A percentile compares a stretch with the other conserved stretches of the same genome.
Conservation (phyloP, 2,113 vertebrate species). For the Coreoperca whiteheadi region DNA sequence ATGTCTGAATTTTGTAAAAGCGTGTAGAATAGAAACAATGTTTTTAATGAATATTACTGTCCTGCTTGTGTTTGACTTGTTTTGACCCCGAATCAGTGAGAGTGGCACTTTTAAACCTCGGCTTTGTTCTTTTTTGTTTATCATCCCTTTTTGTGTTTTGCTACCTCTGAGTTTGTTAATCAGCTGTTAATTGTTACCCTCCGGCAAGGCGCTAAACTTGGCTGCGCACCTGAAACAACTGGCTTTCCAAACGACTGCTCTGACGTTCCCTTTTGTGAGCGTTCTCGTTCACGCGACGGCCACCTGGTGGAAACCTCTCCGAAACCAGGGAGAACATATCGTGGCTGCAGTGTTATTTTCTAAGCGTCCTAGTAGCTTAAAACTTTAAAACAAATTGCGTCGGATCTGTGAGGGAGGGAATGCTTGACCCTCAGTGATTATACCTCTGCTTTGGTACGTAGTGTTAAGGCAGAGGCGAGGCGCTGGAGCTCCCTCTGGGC, state of each 20-base stretch:
- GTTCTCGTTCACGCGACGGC: neutral
- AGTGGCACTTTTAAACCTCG: neutral
- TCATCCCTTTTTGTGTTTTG: neutral
- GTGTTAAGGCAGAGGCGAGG: neutral
- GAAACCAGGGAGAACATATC: neutral
- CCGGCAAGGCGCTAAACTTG: constrained; percentile 20
- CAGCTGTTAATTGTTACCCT: constrained; percentile 42
- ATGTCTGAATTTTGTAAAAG: too few relatives aligned
- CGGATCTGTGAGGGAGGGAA: neutral
- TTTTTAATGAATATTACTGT: neutral
- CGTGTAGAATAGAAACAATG: neutral
- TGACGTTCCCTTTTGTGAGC: neutral
- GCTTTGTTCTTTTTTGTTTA: too few relatives aligned
- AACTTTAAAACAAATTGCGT: neutral
- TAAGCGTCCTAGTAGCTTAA: neutral
- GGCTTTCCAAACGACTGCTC: too few relatives aligned
- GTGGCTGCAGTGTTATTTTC: neutral
- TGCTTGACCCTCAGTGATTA: neutral
- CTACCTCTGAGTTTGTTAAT: constrained; percentile 20
- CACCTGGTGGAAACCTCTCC: neutral
- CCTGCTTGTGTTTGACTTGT: neutral
- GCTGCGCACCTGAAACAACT: too few relatives aligned
- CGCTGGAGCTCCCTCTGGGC: neutral
- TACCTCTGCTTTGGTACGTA: too few relatives aligned
- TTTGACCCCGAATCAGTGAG: neutral